Base-by-base conservation (phyloP, 2,113 vertebrate species). In the Larimichthys crocea region DNA sequence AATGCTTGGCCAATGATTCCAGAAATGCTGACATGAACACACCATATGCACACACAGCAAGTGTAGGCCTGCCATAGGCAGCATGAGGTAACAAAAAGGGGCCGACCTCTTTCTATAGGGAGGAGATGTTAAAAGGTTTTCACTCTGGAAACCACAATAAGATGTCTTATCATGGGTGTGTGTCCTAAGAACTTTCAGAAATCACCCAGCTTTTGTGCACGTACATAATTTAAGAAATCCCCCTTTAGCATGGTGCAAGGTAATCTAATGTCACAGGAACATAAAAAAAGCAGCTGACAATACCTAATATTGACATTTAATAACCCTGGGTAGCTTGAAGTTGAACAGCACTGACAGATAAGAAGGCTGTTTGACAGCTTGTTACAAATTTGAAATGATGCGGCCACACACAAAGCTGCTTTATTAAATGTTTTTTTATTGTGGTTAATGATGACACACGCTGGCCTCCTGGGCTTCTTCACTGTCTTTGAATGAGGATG, bases 31-130 rank as follows among this genome's bases (percentile, higher is more conserved):
- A 84, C 84, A 79, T 66, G 67, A 87, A 88, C 81, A 69, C 72
- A 83, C 83, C 85, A 75, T 88, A 69, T 69, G 80, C 86, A 89
- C 83, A 91, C 80, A 82, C 77, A 88, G 87, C 89, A 90, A 91
- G 88, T 86, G 73, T 48, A 63, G 89, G 85, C 86, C 76, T 89
- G 91, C 67, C 53, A n/a, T 40, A 69, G 52, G 63, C 71, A 40
- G 61, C 82, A 19, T 89, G 89, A 91, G 55, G 24, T 52, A 55
- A 84, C 61, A 79, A 44, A 74, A 24, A n/a, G 55, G 60, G 56
- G 50, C 35, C 20, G 56, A 31, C 7, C 42, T 65, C 61, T 76
- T 75, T 78, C 71, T 69, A 20, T 69, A 60, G 64, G 53, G 79
- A 49, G 57, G 73, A 14, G 20, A 22, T 59, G 15, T 52, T 73